These are phyloP conservation scores for Cydia splendana DNA, from an alignment of 1,140 invertebrate genomes.

Conservation along the genomic window DNA sequence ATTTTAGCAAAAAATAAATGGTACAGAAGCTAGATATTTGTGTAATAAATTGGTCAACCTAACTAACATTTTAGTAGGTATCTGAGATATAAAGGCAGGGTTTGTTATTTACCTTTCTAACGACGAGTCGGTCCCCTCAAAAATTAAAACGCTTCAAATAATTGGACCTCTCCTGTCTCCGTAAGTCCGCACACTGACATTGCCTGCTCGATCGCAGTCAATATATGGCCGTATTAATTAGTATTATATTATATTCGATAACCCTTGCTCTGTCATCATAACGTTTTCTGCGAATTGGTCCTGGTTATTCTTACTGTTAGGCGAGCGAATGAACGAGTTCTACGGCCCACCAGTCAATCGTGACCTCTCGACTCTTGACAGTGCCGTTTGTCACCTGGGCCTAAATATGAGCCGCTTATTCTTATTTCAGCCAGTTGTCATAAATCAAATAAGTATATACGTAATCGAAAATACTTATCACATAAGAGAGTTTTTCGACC, in stretches of 20 bases:
- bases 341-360: not conserved
- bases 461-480: no score
- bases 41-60: no score
- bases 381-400: no score
- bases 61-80: no score
- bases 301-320: conserved; percentile 11
- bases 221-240: conserved; percentile 62
- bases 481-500: no score
- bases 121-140: not conserved
- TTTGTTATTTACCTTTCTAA: not conserved
- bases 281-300: conserved; percentile 60
- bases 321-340: conserved; percentile 44
- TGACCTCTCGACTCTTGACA: not conserved
- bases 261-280: conserved; percentile 59
- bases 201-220: conserved; percentile 38
- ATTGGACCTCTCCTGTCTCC: not conserved
- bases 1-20: no score
- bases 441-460: no score
- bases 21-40: no score
- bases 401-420: no score
- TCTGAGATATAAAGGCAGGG: not conserved
- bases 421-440: no score
- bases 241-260: conserved; percentile 63
- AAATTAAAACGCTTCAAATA: not conserved
- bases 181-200: conserved; percentile 53